These are phyloP conservation scores for Bungarus multicinctus DNA, from an alignment of 2,113 vertebrate species.

Conservation along the genomic window DNA sequence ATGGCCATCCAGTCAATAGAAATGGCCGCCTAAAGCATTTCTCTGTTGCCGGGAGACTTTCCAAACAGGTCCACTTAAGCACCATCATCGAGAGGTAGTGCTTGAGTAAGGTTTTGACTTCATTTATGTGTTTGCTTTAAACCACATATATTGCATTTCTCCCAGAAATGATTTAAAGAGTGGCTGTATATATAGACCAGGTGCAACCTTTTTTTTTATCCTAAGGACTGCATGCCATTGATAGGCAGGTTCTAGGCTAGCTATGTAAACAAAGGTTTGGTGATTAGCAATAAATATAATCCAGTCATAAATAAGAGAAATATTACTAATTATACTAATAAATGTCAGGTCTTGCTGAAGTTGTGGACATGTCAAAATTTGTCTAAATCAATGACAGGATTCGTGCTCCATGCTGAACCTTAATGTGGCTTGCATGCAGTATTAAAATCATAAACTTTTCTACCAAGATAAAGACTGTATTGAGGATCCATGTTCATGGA, in stretches of 20 bases:
- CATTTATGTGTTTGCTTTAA: neutral
- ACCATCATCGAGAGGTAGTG: neutral
- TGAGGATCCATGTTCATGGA: neutral
- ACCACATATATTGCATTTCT: neutral
- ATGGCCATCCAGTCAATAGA: conserved; percentile 28
- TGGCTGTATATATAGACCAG: neutral
- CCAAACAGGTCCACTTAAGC: neutral
- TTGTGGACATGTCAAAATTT: neutral
- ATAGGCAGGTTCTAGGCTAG: neutral
- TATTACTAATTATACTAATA: neutral
- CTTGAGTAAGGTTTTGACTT: neutral
- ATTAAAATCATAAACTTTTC: neutral
- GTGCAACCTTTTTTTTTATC: neutral
- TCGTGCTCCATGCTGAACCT: neutral
- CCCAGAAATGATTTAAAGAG: neutral
- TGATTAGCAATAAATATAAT: neutral
- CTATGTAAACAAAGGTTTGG: neutral
- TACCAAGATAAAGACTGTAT: neutral
- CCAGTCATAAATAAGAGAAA: neutral
- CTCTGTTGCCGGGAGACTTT: neutral
- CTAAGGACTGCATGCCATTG: neutral
- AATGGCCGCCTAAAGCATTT: conserved; percentile 17
- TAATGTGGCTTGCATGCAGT: neutral
- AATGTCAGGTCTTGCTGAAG: neutral
- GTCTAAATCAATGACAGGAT: neutral